Evolutionary conservation across 2,888 invertebrate genomes (phyloP), one percentile per base, ranked within the genome.

Genomic region (Marasmarcha lunaedactyla): DNA sequence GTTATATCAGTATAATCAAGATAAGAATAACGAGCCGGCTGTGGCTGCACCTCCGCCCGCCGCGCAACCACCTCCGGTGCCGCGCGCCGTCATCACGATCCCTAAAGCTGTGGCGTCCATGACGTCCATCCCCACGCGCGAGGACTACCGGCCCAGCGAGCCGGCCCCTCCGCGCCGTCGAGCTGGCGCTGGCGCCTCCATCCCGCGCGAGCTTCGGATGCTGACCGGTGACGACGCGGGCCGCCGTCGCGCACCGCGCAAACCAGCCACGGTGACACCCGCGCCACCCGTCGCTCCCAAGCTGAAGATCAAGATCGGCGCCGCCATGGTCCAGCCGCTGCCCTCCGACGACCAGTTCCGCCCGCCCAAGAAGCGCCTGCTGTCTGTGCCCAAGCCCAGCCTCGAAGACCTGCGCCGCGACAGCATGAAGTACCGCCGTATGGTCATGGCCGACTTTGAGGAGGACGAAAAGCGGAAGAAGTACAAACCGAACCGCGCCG

Each of bases 21-120:
- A 94, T 55, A 92, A 92, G 87, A 92, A 94, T 55, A 91, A 91
- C 52, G 93, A 93, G 51, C 88, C 90, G 3, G 78, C 86, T 1
- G 84, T 83, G 36, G 63, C 86, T 12, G 78, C 84, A 12, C 70
- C 81, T 1, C 84, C 86, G 3, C 84, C 89, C 25, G 86, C 88
- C 0, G 86, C 87, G 1, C 84, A 81, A 27, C 87, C 88, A 6
- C 84, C 86, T 38, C 86, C 87, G 1, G 66, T 89, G 5, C 87
- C 85, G 44, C 88, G 93, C 37, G 89, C 89, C 2, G 89, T 90
- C 20, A 92, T 92, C 40, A 91, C 91, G 4, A 93, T 94, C 55
- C 94, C 95, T 0, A 95, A 95, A 68, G 94, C 94, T 2, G 92
- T 94, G 6, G 93, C 94, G 14, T 94, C 94, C 7, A 94, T 94